Base-by-base conservation (phyloP, 2,888 invertebrate genomes). In the Cheilosia urbana region DNA sequence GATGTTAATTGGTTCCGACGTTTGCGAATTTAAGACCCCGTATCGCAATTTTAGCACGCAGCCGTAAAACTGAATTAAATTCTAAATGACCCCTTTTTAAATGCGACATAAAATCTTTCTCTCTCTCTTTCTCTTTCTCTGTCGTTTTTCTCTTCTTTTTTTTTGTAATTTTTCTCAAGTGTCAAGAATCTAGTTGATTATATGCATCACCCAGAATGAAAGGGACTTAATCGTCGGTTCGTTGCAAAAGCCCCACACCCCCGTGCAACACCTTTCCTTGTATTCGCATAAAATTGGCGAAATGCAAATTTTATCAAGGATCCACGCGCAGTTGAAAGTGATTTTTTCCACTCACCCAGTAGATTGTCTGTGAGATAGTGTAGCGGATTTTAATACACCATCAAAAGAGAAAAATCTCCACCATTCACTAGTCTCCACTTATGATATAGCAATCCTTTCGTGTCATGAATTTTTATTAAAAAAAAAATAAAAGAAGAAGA, bases 391-490 rank as follows among this genome's bases (percentile, higher is more conserved):
- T 47, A 47, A 51, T 68, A 51, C 27, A 51, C 27, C 9, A 40
- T 51, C n/a, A 51, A 30, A 55, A 55, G 47, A 37, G 7, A 55
- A 47, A 65, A 65, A 63, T 72, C 60, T 53, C 24, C 47, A 30
- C 17, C 37, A 66, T 30, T 66, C 51, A 72, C 37, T 34, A 34
- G 21, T 11, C 65, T 60, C 30, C 30, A 30, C 51, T 66, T 58
- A 17, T 71, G 63, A 51, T 24, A 19, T 51, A 72, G 72, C 24
- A 30, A 78, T 78, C 34, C 15, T 45, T 71, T 66, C 51, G 45
- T 79, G 60, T 72, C 73, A 45, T 73, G 65, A 73, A 73, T 65
- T 63, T 63, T 63, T 40, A 78, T 63, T 47, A 34, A n/a, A 76
- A 51, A 42, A 21, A 40, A 66, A 51, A 60, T 19, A 57, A 27